A percentile compares a stretch with the other conserved stretches of the same genome.
Conservation (phyloP, 2,113 vertebrate species). For the Rhinolophus ferrumequinum region DNA sequence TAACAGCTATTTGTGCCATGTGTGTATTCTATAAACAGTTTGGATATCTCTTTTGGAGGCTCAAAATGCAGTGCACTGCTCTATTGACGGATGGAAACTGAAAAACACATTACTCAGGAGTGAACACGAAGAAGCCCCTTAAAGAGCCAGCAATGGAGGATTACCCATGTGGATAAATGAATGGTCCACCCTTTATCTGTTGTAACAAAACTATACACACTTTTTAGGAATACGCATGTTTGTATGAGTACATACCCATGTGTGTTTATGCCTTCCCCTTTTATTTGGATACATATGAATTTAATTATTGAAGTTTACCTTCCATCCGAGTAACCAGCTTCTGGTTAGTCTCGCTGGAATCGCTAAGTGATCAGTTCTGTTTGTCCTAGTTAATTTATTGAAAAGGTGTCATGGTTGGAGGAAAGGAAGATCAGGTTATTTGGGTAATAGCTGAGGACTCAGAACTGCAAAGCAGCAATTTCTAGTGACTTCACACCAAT, state of each 20-base stretch:
- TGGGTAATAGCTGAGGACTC: constrained; percentile 22
- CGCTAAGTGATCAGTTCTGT: constrained; percentile 76
- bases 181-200: constrained; percentile 74
- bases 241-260: constrained; percentile 64
- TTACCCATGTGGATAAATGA: constrained; percentile 72
- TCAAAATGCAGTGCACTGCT: constrained; percentile 63
- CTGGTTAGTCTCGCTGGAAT: constrained; percentile 69
- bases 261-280: constrained; percentile 74
- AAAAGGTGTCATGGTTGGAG: constrained; percentile 35
- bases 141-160: constrained; percentile 69
- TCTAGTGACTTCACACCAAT: fast-evolving
- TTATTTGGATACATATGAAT: constrained; percentile 78
- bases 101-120: constrained; percentile 77
- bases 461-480: not conserved
- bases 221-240: constrained; percentile 67
- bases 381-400: constrained; percentile 79
- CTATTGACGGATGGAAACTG: constrained; percentile 39
- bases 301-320: constrained; percentile 72
- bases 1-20: constrained; percentile 72
- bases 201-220: constrained; percentile 75
- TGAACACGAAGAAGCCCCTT: constrained; percentile 73
- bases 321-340: constrained; percentile 69
- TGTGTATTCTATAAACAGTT: constrained; percentile 77
- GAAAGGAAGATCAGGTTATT: constrained; percentile 25
- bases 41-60: constrained; percentile 73